Evolutionary conservation across 2,888 invertebrate genomes (phyloP), one percentile per base, ranked within the genome.

Genomic region (Periphyllus acericola): DNA sequence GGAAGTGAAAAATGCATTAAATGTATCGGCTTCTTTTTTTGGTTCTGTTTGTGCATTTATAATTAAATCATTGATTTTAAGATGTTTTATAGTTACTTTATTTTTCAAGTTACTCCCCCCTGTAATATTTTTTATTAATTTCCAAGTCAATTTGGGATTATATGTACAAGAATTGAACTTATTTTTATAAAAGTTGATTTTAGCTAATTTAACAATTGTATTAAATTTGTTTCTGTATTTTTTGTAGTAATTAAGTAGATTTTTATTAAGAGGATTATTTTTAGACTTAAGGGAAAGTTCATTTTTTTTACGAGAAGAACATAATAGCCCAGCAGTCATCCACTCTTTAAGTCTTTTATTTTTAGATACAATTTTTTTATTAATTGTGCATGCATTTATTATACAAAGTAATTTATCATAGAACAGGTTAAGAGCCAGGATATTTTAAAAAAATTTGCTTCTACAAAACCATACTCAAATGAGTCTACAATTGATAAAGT

Each of bases 161-260:
- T 52, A 9, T 52, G 52, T 9, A 14, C 14, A 52, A 6, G 36
- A 36, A 75, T 25, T 75, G 19, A 78, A 29, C 32, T 79, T 79
- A 55, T 55, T 75, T 75, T n/a, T 75, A 40, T 75, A 75, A 40
- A 68, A 76, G n/a, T 76, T n/a, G 9, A n/a, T 76, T 76, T 76
- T 76, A 0, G 76, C 76, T 46, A 46, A n/a, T 17, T 29, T 76
- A 0, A 76, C 17, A 76, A 46, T 40, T n/a, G n/a, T n/a, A n/a
- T n/a, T n/a, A n/a, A n/a, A n/a, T n/a, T n/a, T n/a, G n/a, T n/a
- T n/a, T n/a, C 75, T 76, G 17, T 76, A 76, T 76, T 36, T 72
- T 72, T 72, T 72, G n/a, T 72, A 72, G 72, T 75, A 25, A 40
- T 1, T 46, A 25, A 46, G 6, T 75, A 75, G 5, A 5, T 29